Base-by-base conservation (phyloP, 2,797 vertebrate species). In the Notamacropus eugenii region DNA sequence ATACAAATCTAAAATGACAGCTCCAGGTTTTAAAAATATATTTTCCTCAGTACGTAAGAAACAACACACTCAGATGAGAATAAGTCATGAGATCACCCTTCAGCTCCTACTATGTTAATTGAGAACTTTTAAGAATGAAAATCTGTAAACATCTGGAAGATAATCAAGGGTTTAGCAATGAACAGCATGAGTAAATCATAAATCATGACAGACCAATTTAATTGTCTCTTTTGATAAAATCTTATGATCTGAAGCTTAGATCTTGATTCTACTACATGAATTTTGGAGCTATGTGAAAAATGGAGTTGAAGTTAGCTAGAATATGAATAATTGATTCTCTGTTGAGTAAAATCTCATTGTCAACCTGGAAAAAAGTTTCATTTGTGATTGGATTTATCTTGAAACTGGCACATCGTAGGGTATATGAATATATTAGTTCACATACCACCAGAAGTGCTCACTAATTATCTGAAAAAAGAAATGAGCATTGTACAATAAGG, bases 101-200 rank as follows among this genome's bases (percentile, higher is more conserved):
- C 29, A 95, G n/a, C 58, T 90, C 34, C 31, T 92, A 67, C n/a
- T 92, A 82, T 90, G 93, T 55, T 95, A 59, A 95, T 97, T 97
- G 92, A 96, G 96, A 93, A 90, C 92, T 91, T 91, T 82, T 13
- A 91, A 1, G 3, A 13, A 92, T 54, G 93, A 22, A 92, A 87
- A 91, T 14, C 56, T 96, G 92, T 96, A 55, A 97, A 96, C 95
- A 96, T 97, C 91, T 96, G 96, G 92, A 93, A 95, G 62, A 96
- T 93, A 97, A 97, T 96, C 87, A 94, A 94, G 92, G 58, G 55
- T 87, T 97, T 56, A 95, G 50, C 67, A 91, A 91, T 96, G 96
- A 97, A 96, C 90, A 97, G 57, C n/a, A 95, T 93, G 40, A 96
- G 19, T n/a, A 94, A 94, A 90, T 31, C 40, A 91, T 96, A 97